Conservation (phyloP, 2,113 vertebrate species). For the Neotoma lepida region DNA sequence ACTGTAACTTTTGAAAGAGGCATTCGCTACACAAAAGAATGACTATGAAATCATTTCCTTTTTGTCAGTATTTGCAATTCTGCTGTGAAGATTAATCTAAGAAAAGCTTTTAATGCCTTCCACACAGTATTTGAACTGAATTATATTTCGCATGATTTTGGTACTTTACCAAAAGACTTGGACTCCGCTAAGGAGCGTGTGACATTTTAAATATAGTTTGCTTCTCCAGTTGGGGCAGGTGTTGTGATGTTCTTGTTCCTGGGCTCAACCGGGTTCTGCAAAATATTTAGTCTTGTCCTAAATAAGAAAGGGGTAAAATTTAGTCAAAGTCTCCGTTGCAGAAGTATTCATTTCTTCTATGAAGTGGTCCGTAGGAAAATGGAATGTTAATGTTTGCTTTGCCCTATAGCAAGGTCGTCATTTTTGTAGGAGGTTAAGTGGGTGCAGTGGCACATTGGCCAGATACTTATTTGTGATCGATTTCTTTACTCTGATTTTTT, state of each 20-base stretch:
- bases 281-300: constrained; percentile 30
- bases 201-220: constrained; percentile 49
- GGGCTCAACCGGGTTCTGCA: constrained; percentile 29
- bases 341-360: constrained; percentile 5
- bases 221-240: background rate
- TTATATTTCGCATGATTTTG: constrained; percentile 20
- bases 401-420: constrained; percentile 37
- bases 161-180: constrained; percentile 19
- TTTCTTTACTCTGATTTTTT: constrained; percentile 19
- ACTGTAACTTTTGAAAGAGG: constrained; percentile 65
- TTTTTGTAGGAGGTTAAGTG: constrained; percentile 61
- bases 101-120: constrained; percentile 50
- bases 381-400: constrained; percentile 48
- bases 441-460: constrained; percentile 28
- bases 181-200: constrained; percentile 5
- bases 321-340: constrained; percentile 22
- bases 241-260: constrained; percentile 1
- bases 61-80: constrained; percentile 59
- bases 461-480: constrained; percentile 10
- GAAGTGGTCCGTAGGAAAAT: background rate
- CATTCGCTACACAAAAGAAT: constrained; percentile 47
- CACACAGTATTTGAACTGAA: constrained; percentile 28
- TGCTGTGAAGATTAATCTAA: constrained; percentile 58
- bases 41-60: constrained; percentile 62
- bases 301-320: constrained; percentile 25